Base-by-base conservation (phyloP, 2,797 vertebrate genomes). In the Mionectes olivaceus region DNA sequence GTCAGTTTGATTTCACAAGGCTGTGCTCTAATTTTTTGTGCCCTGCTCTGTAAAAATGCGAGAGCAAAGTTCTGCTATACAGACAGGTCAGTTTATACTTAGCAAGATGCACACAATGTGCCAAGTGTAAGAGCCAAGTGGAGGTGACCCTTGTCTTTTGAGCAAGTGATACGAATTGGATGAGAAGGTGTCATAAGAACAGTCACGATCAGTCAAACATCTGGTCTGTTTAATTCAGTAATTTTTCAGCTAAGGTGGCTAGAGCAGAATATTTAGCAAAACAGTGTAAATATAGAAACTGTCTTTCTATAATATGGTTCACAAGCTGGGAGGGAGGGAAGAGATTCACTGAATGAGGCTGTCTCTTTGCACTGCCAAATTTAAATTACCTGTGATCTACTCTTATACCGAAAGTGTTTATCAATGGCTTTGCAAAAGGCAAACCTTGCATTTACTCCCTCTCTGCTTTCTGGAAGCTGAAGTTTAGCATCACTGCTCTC, bases 1-100 rank as follows among this genome's bases (percentile, higher is more conserved):
- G 90, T 69, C 93, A 95, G 24, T 47, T 81, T 78, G 59, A 90
- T 87, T 93, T 94, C 89, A 71, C 64, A 81, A 79, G 57, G 33
- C 24, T 90, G 81, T 84, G 35, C 35, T 88, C n/a, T 69, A 32
- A 16, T 73, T 73, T 88, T 75, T 87, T 27, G 5, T 57, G 61
- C 77, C 28, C 55, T 71, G 24, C 24, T 90, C n/a, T 55, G 49
- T 33, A 71, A 89, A 90, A 82, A 82, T 4, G 11, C 7, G 44
- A 94, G 30, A 32, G 27, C 25, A 53, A 52, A 79, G 65, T 60
- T 82, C 75, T 91, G 52, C 53, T 83, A 1, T 39, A 41, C n/a
- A 0, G 27, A 71, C 82, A 93, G 91, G 53, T 80, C 68, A 77
- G 64, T 70, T 94, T 77, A 87, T 80, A 56, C 60, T 87, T 77